A percentile compares a stretch with the other conserved stretches of the same genome.
These are phyloP conservation scores for Netelia inedita DNA, from an alignment of 2,888 invertebrate species.

Conservation along the genomic window DNA sequence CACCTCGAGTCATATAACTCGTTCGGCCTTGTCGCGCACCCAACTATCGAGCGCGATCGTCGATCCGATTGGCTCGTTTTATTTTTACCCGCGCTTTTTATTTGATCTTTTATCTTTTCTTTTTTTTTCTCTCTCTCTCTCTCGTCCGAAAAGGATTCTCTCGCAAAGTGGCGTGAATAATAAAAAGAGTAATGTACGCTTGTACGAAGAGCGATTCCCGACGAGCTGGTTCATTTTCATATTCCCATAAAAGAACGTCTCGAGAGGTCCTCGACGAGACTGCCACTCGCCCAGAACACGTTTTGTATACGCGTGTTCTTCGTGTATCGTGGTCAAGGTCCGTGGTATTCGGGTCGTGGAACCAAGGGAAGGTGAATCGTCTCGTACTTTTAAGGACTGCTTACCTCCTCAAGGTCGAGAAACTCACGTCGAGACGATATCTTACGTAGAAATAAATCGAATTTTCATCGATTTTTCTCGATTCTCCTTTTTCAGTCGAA, in stretches of 20 bases:
- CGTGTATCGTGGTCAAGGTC: slow-evolving; percentile 80
- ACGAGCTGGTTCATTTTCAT: slow-evolving; percentile 57
- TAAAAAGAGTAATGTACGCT: too few relatives aligned
- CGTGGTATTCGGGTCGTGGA: slow-evolving; percentile 73
- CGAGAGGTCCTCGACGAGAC: slow-evolving; percentile 24
- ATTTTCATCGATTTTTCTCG: slow-evolving; percentile 10
- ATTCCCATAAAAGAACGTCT: slow-evolving; percentile 60
- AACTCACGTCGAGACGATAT: slow-evolving; percentile 33
- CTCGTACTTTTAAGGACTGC: slow-evolving; percentile 76
- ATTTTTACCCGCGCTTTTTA: background rate
- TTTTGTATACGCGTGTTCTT: slow-evolving; percentile 1
- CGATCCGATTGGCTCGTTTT: background rate
- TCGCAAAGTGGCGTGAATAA: background rate
- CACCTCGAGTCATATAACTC: slow-evolving; percentile 22
- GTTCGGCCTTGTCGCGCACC: slow-evolving; percentile 41
- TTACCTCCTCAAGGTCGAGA: slow-evolving; percentile 61
- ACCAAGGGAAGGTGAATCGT: slow-evolving; percentile 59
- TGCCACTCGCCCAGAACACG: slow-evolving; percentile 22
- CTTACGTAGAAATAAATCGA: slow-evolving; percentile 9
- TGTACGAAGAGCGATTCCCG: slow-evolving; percentile 9
- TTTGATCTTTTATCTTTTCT: background rate
- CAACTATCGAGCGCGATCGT: slow-evolving; percentile 9
- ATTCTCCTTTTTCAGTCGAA: slow-evolving; percentile 5
- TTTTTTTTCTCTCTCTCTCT: background rate
- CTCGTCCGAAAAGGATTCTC: slow-evolving; percentile 36